phyloP scores from a whole-genome alignment of 1,140 invertebrate genomes.

The Ctenoplectra terminalis region DNA sequence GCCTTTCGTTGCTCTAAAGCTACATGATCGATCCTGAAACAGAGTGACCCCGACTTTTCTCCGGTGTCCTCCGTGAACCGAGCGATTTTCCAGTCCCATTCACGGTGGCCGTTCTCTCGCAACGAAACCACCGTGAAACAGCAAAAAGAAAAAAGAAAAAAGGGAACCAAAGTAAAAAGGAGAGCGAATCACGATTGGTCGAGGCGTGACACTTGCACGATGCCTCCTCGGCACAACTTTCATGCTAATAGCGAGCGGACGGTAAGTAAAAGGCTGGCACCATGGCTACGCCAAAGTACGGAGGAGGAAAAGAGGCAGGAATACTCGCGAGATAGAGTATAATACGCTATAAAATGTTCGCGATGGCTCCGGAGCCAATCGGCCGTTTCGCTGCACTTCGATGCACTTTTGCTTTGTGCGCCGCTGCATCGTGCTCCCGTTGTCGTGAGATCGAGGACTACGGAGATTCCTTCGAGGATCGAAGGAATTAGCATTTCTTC shows the following conservation, averaged over 20 bases:
- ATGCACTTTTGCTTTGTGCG: constrained; percentile 74
- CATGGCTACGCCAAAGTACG: constrained; percentile 2
- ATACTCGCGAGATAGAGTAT: constrained; percentile 46
- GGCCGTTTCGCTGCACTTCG: constrained; percentile 72
- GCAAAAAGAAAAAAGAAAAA: background rate
- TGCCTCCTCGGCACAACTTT: background rate
- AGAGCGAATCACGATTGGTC: background rate
- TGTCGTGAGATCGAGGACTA: constrained; percentile 5
- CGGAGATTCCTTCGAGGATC: background rate
- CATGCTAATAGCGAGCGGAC: constrained; percentile 36
- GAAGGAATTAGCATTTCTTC: background rate
- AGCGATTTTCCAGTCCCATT: constrained; percentile 40
- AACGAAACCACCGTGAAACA: background rate
- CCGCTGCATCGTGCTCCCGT: constrained; percentile 59
- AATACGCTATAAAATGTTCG: constrained; percentile 62
- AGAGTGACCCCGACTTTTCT: constrained; percentile 34
- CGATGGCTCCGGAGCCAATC: constrained; percentile 70
- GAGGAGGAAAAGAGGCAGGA: constrained; percentile 12
- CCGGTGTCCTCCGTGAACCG: background rate
- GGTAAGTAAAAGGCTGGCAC: constrained; percentile 55
- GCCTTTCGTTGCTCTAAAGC: background rate
- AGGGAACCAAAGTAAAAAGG: background rate
- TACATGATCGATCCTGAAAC: constrained; percentile 18
- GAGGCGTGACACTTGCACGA: constrained; percentile 2
- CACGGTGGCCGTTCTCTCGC: background rate